Base-by-base conservation (phyloP, 2,797 vertebrate genomes). In the Gallirallus australis region DNA sequence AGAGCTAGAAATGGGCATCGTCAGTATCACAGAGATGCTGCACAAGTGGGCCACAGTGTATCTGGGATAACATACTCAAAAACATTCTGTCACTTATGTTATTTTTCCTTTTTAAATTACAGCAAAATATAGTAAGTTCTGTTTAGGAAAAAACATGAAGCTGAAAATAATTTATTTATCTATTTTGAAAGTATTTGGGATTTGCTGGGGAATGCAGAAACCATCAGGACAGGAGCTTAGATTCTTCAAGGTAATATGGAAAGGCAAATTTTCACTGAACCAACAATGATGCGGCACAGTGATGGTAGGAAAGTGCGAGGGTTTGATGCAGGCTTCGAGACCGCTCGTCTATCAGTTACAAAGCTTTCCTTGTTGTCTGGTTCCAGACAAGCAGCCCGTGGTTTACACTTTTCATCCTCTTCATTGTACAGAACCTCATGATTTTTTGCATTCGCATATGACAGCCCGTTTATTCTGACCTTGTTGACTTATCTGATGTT, bases 21-120 rank as follows among this genome's bases (percentile, higher is more conserved):
- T 45, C 42, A 19, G 28, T 24, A 35, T 7, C 40, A 27, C 0
- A 79, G n/a, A 52, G 24, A 18, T 11, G 33, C 37, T 10, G 65
- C 18, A 54, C 39, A 39, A 21, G 25, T 8, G 57, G 28, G 30
- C 19, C n/a, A 77, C 9, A 37, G 4, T 31, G 10, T 23, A 15
- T 31, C 40, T 4, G 7, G 39, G 19, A 42, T 18, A 82, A 80
- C 0, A 6, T 9, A 73, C 64, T 96, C 76, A 88, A 78, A 96
- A 91, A 25, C 82, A 85, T 87, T 83, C 75, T 59, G 73, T 69
- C 47, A 92, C 37, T 71, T 96, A 95, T 90, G 57, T 33, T 84
- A 45, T 63, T 82, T 68, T 81, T 97, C 57, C 60, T 95, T 96
- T 94, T 96, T 86, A 86, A 91, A 84, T 71, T 73, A 82, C 37